Conservation (phyloP, 2,888 invertebrate genomes). For the Scaptomyza caliginosa region DNA sequence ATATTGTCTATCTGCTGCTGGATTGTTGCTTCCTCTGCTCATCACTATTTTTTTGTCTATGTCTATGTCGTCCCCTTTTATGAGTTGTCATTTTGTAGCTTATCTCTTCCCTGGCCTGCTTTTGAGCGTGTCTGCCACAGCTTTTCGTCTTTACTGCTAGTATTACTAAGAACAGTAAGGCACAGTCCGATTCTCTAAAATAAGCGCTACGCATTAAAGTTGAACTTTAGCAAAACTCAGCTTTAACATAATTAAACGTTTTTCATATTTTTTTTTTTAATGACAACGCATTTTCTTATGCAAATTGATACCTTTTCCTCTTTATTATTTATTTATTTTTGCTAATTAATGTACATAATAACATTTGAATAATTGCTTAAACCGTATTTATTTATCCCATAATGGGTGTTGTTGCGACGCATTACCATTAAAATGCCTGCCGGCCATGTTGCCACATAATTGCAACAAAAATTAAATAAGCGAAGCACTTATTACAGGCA, state of each 20-base stretch:
- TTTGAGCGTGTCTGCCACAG: slow-evolving; percentile 8
- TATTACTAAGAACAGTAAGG: too few relatives aligned
- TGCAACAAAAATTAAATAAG: slow-evolving; percentile 16
- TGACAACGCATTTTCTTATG: neutral
- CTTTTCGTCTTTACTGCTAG: slow-evolving; percentile 10
- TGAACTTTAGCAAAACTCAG: too few relatives aligned
- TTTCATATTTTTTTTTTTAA: neutral
- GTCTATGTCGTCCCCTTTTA: slow-evolving; percentile 23
- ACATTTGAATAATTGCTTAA: slow-evolving; percentile 4
- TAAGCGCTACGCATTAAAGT: too few relatives aligned
- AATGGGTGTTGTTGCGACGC: neutral
- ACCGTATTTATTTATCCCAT: too few relatives aligned
- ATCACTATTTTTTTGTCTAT: slow-evolving; percentile 41
- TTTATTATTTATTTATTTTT: neutral
- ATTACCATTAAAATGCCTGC: neutral
- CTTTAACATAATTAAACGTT: neutral
- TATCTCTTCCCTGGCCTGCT: slow-evolving; percentile 21
- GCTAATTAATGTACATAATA: slow-evolving; percentile 9
- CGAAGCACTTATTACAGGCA: slow-evolving; percentile 9
- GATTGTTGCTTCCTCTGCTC: slow-evolving; percentile 35
- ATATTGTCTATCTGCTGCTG: slow-evolving; percentile 29
- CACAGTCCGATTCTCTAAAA: too few relatives aligned
- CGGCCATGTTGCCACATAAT: slow-evolving; percentile 12
- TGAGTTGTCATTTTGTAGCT: slow-evolving; percentile 28
- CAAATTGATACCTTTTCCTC: neutral